Evolutionary conservation across 2,888 invertebrate species (phyloP), one percentile per base, ranked within the genome.

Genomic region (Yponomeuta plumbellus): DNA sequence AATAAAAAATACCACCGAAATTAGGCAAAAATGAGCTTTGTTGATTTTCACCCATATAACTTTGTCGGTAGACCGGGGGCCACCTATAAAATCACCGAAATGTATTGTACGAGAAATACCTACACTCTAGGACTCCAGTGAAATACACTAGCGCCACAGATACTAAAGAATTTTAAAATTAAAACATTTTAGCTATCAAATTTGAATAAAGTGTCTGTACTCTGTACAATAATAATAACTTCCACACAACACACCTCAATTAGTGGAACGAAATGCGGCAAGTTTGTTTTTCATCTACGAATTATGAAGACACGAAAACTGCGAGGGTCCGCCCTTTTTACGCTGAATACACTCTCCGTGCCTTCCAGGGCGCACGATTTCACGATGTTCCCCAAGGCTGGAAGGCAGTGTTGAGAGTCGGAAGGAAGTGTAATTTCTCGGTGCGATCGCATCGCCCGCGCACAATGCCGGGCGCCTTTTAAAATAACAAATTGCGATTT

Each of bases 371-470:
- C 17, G 17, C 44, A 13, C 11, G 1, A 17, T 52, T 52, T 52
- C 13, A 17, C 44, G 5, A 17, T 17, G 44, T 17, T 17, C 17
- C 17, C 17, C 44, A 11, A 17, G 17, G 17, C 17, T 52, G 44
- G 44, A 52, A 52, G 44, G 44, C 17, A 61, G 26, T 34, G 63
- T 63, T 63, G 63, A 63, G 63, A 22, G 11, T 52, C 63, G 79
- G 79, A 79, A 79, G 79, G 79, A 79, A 79, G 76, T 76, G 76
- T 79, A 79, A 79, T 79, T 78, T 76, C 78, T 76, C 72, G 34
- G 34, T 11, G 20, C 20, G 39, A 39, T 39, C 20, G 20, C 34
- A 62, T 62, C 62, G 39, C 34, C 17, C 17, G 39, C 11, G 6
- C 39, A 20, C 20, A 26, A 20, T 20, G 62, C 21, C 22, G 13